A percentile compares a stretch with the other conserved stretches of the same genome.
Evolutionary conservation across 1,140 invertebrate species (phyloP).

Genomic region (Zaprionus tsacasi): DNA sequence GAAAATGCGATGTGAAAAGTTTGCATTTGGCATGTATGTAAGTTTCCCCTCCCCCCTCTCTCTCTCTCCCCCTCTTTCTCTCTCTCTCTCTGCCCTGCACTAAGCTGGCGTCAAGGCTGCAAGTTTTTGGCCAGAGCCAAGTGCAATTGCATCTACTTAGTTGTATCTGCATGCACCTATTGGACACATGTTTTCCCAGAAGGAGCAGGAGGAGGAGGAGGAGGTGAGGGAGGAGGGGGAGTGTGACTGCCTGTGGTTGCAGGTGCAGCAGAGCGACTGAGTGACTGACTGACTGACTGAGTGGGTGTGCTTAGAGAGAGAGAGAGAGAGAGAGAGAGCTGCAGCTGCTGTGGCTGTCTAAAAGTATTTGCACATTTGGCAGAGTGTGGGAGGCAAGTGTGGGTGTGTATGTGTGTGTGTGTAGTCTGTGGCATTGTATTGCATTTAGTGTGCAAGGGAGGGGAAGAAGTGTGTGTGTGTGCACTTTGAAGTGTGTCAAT

Average conservation of each 20-base stretch:
- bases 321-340: not conserved
- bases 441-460: conserved; percentile 58
- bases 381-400: not conserved
- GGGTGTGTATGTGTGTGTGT: not conserved
- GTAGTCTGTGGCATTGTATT: conserved; percentile 58
- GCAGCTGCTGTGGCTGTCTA: conserved; percentile 36
- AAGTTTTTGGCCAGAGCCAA: conserved; percentile 60
- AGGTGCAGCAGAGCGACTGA: conserved; percentile 25
- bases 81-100: conserved; percentile 25
- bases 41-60: not conserved
- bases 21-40: conserved; percentile 53
- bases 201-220: not conserved
- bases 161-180: conserved; percentile 44
- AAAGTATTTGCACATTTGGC: conserved; percentile 65
- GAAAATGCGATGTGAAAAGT: conserved; percentile 80
- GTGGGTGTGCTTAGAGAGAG: not conserved
- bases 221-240: too few relatives aligned
- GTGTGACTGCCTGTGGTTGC: conserved; percentile 1
- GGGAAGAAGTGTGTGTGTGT: not conserved
- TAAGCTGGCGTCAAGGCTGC: conserved; percentile 70
- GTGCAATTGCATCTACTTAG: conserved; percentile 57
- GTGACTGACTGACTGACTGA: conserved; percentile 24
- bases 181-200: conserved; percentile 58
- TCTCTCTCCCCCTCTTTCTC: not conserved
- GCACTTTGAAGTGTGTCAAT: conserved; percentile 66